These are phyloP conservation scores for Tillus elongatus DNA, from an alignment of 2,888 invertebrate genomes.

Conservation along the genomic window DNA sequence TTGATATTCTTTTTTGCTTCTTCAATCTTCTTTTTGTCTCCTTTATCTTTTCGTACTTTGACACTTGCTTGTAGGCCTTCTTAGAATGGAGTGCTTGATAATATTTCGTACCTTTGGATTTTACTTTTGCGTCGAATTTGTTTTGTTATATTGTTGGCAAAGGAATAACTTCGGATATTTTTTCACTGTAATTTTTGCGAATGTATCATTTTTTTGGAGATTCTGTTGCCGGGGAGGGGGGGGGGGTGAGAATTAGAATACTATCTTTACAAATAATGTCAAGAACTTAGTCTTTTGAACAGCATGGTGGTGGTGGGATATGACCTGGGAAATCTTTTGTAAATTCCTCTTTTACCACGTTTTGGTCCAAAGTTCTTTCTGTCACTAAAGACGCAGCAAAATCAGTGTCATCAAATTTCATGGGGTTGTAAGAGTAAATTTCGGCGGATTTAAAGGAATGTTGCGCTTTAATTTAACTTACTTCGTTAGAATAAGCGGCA, in stretches of 20 bases:
- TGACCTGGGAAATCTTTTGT: no score
- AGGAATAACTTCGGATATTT: conserved; percentile 1
- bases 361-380: background rate
- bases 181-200: no score
- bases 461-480: background rate
- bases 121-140: background rate
- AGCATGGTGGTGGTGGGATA: no score
- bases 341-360: no score
- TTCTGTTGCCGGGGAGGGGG: no score
- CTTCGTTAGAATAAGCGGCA: background rate
- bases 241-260: no score
- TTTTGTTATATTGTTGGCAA: background rate
- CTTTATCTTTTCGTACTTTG: background rate
- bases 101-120: background rate
- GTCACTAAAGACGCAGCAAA: conserved; percentile 1
- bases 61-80: background rate
- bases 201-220: no score
- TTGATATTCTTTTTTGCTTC: background rate
- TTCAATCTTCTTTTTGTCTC: background rate
- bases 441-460: background rate
- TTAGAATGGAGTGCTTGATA: background rate
- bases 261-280: no score
- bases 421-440: conserved; percentile 2
- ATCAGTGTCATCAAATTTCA: background rate
- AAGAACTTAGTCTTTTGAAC: no score